Evolutionary conservation across 2,113 vertebrate species (phyloP).

Genomic region (Marmota flaviventris): DNA sequence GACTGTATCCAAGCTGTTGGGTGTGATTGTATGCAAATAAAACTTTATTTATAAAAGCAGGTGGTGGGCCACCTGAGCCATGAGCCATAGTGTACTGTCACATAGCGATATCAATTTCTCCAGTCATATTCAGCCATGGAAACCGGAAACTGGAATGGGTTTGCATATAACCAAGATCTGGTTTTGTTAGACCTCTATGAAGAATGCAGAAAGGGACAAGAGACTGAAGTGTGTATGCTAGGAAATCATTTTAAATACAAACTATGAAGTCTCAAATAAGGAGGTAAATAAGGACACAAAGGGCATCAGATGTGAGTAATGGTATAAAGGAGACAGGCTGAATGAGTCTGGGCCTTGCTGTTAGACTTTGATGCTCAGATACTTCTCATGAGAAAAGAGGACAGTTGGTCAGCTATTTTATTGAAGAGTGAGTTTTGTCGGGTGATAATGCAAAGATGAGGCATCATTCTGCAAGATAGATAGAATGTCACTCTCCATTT

Average conservation of each 20-base stretch:
- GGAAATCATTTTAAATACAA: slow-evolving; percentile 5
- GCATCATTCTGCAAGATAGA: not conserved
- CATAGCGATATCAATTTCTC: not conserved
- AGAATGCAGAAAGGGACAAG: not conserved
- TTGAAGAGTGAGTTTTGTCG: not conserved
- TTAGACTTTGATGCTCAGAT: not conserved
- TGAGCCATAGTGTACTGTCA: not conserved
- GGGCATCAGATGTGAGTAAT: not conserved
- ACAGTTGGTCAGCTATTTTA: not conserved
- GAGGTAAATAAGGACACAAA: not conserved
- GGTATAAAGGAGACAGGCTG: not conserved
- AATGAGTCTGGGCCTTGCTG: not conserved
- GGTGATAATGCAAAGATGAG: not conserved
- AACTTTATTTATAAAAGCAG: slow-evolving; percentile 54
- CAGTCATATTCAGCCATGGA: not conserved
- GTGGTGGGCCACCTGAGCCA: not conserved
- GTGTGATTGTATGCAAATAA: slow-evolving; percentile 4
- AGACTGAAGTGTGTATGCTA: not conserved
- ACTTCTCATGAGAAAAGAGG: not conserved
- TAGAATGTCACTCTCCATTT: not conserved
- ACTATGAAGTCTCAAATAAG: not conserved
- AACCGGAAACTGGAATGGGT: no score
- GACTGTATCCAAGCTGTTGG: not conserved
- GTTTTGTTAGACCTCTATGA: not conserved
- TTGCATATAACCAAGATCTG: not conserved